Conservation (phyloP, 2,797 vertebrate species). For the Lacerta viridis region DNA sequence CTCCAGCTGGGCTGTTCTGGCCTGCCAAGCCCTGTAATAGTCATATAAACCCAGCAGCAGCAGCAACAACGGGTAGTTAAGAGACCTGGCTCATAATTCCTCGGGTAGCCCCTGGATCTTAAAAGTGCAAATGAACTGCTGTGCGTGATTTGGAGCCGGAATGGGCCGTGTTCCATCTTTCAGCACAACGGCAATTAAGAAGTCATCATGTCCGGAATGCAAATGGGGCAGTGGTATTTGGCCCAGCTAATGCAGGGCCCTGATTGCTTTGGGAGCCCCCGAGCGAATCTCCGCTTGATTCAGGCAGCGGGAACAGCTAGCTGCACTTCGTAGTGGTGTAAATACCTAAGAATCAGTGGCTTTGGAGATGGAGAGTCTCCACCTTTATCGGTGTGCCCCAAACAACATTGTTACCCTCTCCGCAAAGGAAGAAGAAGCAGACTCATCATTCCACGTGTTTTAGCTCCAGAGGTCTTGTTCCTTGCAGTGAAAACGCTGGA, state of each 20-base stretch:
- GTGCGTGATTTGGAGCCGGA: constrained; percentile 72
- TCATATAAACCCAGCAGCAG: neutral
- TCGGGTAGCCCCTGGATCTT: constrained; percentile 67
- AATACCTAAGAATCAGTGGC: neutral
- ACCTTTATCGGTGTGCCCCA: neutral
- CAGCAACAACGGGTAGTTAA: constrained; percentile 30
- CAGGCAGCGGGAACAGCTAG: neutral
- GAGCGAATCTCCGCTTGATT: neutral
- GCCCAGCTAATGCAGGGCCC: neutral
- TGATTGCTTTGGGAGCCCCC: neutral
- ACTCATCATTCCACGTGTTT: neutral
- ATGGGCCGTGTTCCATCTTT: constrained; percentile 66
- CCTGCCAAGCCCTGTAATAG: constrained; percentile 41
- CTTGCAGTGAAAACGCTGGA: neutral
- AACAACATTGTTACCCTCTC: neutral
- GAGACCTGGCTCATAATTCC: constrained; percentile 68
- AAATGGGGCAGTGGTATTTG: constrained; percentile 16
- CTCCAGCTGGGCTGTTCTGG: neutral
- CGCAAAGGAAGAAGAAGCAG: too few species aligned
- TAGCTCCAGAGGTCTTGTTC: neutral
- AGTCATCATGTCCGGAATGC: constrained; percentile 1
- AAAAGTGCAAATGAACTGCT: constrained; percentile 72
- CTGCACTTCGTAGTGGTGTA: neutral
- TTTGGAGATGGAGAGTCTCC: neutral
- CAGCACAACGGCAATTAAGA: constrained; percentile 36